A percentile compares a stretch with the other conserved stretches of the same genome.
These are phyloP conservation scores for Eidolon dupreanum DNA, from an alignment of 2,797 vertebrate genomes.

Conservation along the genomic window DNA sequence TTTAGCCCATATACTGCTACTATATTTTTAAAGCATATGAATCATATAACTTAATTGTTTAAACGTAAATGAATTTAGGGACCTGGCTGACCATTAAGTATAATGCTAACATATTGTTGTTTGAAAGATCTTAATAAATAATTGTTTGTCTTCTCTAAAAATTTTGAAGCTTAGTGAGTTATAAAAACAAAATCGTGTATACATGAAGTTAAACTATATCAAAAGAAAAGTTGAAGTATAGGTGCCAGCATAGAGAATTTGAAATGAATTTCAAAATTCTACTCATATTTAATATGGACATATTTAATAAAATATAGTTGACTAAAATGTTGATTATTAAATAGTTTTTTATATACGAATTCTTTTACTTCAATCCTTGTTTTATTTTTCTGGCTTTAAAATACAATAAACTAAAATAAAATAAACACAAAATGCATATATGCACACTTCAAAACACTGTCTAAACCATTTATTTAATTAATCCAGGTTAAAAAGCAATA, in stretches of 20 bases:
- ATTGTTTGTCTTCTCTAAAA: not conserved
- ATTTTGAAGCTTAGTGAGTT: not conserved
- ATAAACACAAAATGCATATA: not conserved
- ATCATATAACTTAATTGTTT: not conserved
- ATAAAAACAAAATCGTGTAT: not conserved
- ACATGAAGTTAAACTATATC: not conserved
- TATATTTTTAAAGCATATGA: not conserved
- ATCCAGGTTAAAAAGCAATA: constrained; percentile 42
- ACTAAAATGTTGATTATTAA: not conserved
- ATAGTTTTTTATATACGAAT: not conserved
- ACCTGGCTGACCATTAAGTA: not conserved
- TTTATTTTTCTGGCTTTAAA: not conserved
- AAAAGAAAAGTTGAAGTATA: not conserved
- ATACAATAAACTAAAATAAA: not conserved
- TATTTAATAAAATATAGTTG: constrained; percentile 52
- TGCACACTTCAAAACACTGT: not conserved
- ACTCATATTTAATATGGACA: not conserved
- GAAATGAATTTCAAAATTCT: not conserved
- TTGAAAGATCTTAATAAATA: not conserved
- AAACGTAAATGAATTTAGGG: not conserved
- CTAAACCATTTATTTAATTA: constrained; percentile 20
- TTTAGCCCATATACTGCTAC: not conserved
- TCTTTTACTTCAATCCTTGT: not conserved
- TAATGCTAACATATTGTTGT: not conserved
- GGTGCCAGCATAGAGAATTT: not conserved